A percentile compares a stretch with the other conserved stretches of the same genome.
phyloP scores from a whole-genome alignment of 2,113 vertebrate genomes.

The Neolamprologus devosi region DNA sequence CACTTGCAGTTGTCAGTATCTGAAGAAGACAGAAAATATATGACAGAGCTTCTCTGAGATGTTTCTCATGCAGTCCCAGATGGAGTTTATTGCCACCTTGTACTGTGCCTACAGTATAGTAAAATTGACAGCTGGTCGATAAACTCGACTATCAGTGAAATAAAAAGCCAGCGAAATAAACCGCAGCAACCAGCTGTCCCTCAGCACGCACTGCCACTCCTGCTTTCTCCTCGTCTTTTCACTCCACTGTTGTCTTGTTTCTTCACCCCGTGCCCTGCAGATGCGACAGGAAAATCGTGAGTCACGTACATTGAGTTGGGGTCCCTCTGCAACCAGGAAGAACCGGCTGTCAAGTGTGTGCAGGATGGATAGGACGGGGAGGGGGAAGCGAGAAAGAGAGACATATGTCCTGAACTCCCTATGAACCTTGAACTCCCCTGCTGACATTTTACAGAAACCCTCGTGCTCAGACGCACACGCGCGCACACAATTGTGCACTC shows the following conservation, averaged over 20 bases:
- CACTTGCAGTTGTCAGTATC: not conserved
- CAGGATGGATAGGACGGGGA: not conserved
- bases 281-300: not conserved
- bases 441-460: conserved; percentile 29
- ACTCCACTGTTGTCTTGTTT: not conserved
- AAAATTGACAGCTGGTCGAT: conserved; percentile 42
- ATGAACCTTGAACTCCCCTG: conserved; percentile 23
- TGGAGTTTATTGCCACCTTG: conserved; percentile 33
- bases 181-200: conserved; percentile 12
- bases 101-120: conserved; percentile 20
- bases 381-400: not conserved
- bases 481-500: not conserved
- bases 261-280: not conserved
- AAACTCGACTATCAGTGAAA: conserved; percentile 26
- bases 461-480: not conserved
- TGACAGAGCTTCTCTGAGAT: not conserved
- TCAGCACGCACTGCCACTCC: not conserved
- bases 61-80: not conserved
- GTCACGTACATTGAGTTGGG: conserved; percentile 5
- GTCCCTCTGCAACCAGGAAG: conserved; percentile 11
- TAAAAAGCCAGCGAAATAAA: conserved; percentile 14
- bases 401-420: conserved; percentile 33
- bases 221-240: not conserved
- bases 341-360: conserved; percentile 14
- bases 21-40: not conserved